Evolutionary conservation across 37 sponge, comb jelly and placozoan species (phyloP).

Genomic region (Diacarnus erythraeanus): DNA sequence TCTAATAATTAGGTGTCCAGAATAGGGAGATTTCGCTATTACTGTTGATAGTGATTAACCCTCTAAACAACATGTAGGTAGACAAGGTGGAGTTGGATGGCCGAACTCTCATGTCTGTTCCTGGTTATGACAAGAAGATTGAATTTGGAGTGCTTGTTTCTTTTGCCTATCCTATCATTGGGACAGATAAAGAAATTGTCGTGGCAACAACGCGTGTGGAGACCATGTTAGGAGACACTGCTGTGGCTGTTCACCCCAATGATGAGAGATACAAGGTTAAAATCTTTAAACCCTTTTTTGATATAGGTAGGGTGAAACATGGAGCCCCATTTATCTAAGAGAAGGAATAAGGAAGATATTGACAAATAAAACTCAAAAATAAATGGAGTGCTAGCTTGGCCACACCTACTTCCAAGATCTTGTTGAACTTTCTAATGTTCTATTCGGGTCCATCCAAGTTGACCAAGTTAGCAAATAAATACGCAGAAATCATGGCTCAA

Average conservation of each 20-base stretch:
- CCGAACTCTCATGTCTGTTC: conserved; percentile 79
- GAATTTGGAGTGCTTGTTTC: conserved; percentile 93
- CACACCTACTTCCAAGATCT: too few species aligned
- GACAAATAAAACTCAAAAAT: too few species aligned
- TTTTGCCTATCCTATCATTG: conserved; percentile 88
- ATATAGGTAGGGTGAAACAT: too few species aligned
- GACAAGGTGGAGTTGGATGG: conserved; percentile 92
- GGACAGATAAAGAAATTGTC: conserved; percentile 81
- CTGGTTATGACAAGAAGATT: conserved; percentile 82
- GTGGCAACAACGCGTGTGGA: conserved; percentile 99
- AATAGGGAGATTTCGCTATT: not conserved
- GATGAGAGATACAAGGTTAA: conserved; percentile 82
- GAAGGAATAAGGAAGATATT: too few species aligned
- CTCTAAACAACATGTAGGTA: conserved; percentile 55
- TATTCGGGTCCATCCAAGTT: too few species aligned
- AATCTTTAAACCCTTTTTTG: too few species aligned
- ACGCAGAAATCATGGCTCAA: too few species aligned
- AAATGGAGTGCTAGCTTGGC: too few species aligned
- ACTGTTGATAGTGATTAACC: not conserved
- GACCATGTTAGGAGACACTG: conserved; percentile 99
- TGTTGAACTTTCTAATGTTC: too few species aligned
- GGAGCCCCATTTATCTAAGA: too few species aligned
- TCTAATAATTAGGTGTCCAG: not conserved
- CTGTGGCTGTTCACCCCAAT: conserved; percentile 95
- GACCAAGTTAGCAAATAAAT: too few species aligned